These are phyloP conservation scores for Enhydra lutris DNA, from an alignment of 2,113 vertebrate genomes.

Conservation along the genomic window DNA sequence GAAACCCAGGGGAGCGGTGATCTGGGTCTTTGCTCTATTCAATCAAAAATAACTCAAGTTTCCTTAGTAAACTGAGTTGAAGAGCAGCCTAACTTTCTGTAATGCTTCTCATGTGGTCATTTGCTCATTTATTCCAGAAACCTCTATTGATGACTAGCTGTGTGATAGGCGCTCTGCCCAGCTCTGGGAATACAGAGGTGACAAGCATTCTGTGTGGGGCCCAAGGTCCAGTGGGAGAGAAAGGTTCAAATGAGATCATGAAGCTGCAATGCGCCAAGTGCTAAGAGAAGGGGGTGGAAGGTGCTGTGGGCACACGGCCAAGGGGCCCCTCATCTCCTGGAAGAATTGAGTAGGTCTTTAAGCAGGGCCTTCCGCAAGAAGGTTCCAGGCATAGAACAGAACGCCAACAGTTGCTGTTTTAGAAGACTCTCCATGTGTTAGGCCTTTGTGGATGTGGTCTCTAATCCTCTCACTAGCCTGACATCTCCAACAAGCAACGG, in stretches of 20 bases:
- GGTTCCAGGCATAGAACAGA: too few species aligned
- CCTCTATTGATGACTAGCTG: not conserved
- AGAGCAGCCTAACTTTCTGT: not conserved
- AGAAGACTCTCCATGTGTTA: not conserved
- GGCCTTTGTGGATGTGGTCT: not conserved
- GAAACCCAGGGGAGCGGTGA: not conserved
- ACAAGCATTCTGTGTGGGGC: not conserved
- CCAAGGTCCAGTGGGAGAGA: not conserved
- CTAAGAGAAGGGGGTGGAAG: not conserved
- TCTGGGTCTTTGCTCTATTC: not conserved
- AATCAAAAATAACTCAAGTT: not conserved
- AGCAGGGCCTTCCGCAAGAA: not conserved
- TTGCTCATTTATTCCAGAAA: not conserved
- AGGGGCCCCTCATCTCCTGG: fast-evolving
- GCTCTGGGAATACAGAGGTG: not conserved
- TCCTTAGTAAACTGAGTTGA: not conserved
- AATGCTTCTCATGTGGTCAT: not conserved
- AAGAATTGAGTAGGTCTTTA: not conserved
- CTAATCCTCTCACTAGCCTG: fast-evolving
- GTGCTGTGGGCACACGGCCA: not conserved
- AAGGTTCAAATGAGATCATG: not conserved
- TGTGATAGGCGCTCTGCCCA: not conserved
- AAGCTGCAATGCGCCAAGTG: not conserved
- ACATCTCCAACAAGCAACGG: fast-evolving
- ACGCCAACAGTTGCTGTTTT: not conserved